phyloP scores from a whole-genome alignment of 1,140 invertebrate species.

The Branchinecta lynchi region DNA sequence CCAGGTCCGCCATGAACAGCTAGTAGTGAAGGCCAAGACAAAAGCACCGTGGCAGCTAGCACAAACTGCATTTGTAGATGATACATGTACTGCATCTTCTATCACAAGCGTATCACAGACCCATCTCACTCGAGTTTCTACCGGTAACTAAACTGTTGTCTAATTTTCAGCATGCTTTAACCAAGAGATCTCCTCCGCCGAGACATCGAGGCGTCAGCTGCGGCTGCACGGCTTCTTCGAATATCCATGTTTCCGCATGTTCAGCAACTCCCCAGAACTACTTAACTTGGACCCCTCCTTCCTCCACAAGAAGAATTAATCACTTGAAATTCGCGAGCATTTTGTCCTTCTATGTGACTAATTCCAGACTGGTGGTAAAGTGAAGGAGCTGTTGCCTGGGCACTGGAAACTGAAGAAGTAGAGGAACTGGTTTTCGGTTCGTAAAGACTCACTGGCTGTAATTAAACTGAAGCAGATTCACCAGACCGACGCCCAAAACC shows the following conservation, averaged over 20 bases:
- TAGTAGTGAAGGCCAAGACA: neutral
- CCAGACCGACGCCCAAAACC: too few relatives aligned
- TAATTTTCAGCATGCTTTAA: conserved; percentile 3
- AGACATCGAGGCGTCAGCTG: neutral
- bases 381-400: too few relatives aligned
- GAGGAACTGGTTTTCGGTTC: too few relatives aligned
- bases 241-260: conserved; percentile 1
- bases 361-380: too few relatives aligned
- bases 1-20: conserved; percentile 3
- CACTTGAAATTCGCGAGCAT: too few relatives aligned
- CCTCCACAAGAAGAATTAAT: too few relatives aligned
- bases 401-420: too few relatives aligned
- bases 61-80: neutral
- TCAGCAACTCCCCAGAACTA: too few relatives aligned
- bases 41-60: neutral
- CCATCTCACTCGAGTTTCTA: neutral
- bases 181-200: neutral
- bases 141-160: conserved; percentile 1
- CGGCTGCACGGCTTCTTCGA: neutral
- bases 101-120: conserved; percentile 6
- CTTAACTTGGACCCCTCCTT: too few relatives aligned
- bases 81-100: neutral
- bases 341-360: too few relatives aligned
- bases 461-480: too few relatives aligned
- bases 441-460: too few relatives aligned